Evolutionary conservation across 2,797 vertebrate genomes (phyloP), one percentile per base, ranked within the genome.

Genomic region (Phoebastria nigripes): DNA sequence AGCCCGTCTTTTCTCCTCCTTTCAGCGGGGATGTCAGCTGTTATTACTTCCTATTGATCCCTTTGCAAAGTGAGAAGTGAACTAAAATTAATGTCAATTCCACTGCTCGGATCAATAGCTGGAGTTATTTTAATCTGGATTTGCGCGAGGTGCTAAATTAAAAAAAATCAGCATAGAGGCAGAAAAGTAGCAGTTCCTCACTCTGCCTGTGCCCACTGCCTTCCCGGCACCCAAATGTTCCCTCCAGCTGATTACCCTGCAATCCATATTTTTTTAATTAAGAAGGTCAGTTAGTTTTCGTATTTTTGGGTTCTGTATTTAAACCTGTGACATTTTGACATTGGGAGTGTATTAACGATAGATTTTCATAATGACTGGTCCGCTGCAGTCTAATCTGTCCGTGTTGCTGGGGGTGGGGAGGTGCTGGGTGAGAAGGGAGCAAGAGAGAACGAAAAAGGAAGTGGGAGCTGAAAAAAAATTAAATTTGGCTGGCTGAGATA

Each of bases 71-170:
- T 98, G 98, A 99, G 98, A 99, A 99, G 98, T 99, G 99, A 99
- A 99, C 98, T 99, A 99, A 99, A 99, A 99, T 99, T 98, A 99
- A 99, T 99, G 99, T 99, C 99, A 98, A 98, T 99, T 99, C 99
- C 98, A 99, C 97, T 98, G 98, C 98, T 98, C 63, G 91, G 98
- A 99, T 99, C 99, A 99, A 99, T 99, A 98, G 97, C 97, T 97
- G 98, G 97, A 99, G 98, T 99, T 99, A 98, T 99, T 99, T 98
- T 98, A 99, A 99, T 99, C 99, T 98, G 98, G 98, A 99, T 98
- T 98, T 98, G 98, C 98, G 86, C 95, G 96, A 98, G 98, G 98
- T 98, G 98, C 97, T 98, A 98, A 98, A 99, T 99, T 99, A 98
- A 98, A 99, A 98, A 98, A 98, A 98, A 98, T 98, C 98, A 98